phyloP scores from a whole-genome alignment of 2,888 invertebrate species.

The Phyllotreta striolata region DNA sequence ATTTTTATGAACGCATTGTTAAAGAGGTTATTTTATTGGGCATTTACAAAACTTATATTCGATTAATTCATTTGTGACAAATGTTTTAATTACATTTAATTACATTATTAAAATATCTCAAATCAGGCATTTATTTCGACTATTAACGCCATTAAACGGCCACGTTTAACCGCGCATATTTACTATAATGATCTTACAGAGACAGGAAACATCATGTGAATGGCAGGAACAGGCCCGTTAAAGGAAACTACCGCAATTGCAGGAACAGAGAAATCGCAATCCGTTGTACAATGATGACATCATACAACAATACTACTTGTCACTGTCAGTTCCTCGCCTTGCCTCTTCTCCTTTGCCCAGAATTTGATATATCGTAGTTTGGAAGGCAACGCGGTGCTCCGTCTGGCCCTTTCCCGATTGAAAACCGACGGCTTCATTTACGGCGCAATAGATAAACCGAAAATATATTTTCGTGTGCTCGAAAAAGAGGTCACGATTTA shows the following conservation, averaged over 20 bases:
- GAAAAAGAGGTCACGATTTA: too few species aligned
- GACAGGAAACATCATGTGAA: constrained; percentile 29
- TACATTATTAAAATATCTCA: too few species aligned
- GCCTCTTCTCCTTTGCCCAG: constrained; percentile 44
- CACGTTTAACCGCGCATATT: constrained; percentile 17
- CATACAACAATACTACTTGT: constrained; percentile 56
- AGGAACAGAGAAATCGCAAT: constrained; percentile 54
- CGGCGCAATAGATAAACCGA: too few species aligned
- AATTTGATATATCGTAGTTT: constrained; percentile 52
- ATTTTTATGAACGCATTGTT: too few species aligned
- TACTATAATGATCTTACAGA: constrained; percentile 25
- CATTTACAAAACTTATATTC: too few species aligned
- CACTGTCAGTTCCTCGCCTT: constrained; percentile 53
- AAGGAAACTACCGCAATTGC: constrained; percentile 48
- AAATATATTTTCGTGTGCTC: too few species aligned
- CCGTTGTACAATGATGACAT: constrained; percentile 50
- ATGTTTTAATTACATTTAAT: too few species aligned
- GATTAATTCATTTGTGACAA: too few species aligned
- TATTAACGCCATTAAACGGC: constrained; percentile 6
- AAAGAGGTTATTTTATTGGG: too few species aligned
- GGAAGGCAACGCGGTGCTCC: constrained; percentile 19
- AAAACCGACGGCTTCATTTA: too few species aligned
- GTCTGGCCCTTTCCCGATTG: constrained; percentile 8
- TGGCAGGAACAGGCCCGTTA: constrained; percentile 30
- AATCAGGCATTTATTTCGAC: neutral